These are phyloP conservation scores for Drosophila nasuta DNA, from an alignment of 1,140 invertebrate species.

Conservation along the genomic window DNA sequence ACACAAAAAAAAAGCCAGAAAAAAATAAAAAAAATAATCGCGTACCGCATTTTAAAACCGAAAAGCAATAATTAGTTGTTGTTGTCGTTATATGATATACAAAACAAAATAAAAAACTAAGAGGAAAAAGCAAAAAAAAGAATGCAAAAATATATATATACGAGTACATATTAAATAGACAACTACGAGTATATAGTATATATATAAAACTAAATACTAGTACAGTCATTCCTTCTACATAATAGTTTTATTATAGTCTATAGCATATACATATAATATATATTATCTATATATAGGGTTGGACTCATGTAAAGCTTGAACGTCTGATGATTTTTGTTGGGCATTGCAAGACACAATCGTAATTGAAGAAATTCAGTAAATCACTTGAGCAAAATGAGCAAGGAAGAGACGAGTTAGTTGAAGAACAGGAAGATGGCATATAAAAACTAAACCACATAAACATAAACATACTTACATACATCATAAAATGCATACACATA, in stretches of 20 bases:
- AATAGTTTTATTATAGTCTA: conserved; percentile 50
- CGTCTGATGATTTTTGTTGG: conserved; percentile 78
- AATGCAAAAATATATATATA: conserved; percentile 35
- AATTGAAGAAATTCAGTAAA: conserved; percentile 55
- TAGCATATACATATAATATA: conserved; percentile 54
- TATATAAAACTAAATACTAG: conserved; percentile 47
- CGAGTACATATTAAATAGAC: conserved; percentile 54
- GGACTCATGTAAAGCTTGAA: conserved; percentile 77
- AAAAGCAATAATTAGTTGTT: conserved; percentile 83
- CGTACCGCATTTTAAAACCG: conserved; percentile 74
- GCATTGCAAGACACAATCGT: conserved; percentile 82
- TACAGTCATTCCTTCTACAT: conserved; percentile 77
- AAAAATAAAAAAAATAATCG: conserved; percentile 45
- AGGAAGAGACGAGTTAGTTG: conserved; percentile 41
- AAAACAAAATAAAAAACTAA: conserved; percentile 45
- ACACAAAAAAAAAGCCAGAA: conserved; percentile 31
- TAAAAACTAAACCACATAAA: conserved; percentile 35
- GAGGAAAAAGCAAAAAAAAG: conserved; percentile 19
- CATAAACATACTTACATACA: conserved; percentile 41
- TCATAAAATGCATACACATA: conserved; percentile 32
- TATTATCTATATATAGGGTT: conserved; percentile 63
- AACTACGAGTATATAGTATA: conserved; percentile 46
- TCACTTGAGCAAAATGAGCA: conserved; percentile 42
- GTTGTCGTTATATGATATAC: conserved; percentile 80
- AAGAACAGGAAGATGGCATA: conserved; percentile 3